Percentiles rank a stretch among this genome's conserved stretches.
Conservation (phyloP, 1,140 invertebrate species). For the Ips nitidus region DNA sequence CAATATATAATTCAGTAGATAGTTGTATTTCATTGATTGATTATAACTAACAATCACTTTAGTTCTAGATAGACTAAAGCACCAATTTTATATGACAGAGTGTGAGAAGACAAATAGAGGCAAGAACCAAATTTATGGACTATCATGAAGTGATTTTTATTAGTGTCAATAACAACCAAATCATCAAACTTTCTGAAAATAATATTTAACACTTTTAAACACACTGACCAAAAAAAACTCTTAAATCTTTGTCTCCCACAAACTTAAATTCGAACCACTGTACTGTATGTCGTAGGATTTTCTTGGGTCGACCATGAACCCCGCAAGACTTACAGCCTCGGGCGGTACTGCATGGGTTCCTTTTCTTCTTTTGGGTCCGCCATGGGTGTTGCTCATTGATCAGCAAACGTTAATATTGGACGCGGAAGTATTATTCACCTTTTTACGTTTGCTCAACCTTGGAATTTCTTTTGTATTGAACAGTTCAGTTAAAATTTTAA, state of each 20-base stretch:
- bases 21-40: background rate
- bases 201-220: too few relatives aligned
- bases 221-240: too few relatives aligned
- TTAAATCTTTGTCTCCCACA: too few relatives aligned
- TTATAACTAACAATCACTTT: too few relatives aligned
- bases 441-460: background rate
- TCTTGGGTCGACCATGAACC: conserved; percentile 39
- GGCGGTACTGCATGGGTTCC: conserved; percentile 24
- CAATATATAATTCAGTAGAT: background rate
- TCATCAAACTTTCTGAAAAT: too few relatives aligned
- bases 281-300: background rate
- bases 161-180: too few relatives aligned
- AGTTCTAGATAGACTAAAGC: too few relatives aligned
- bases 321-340: conserved; percentile 15
- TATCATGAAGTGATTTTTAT: too few relatives aligned
- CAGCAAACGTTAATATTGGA: background rate
- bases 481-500: background rate
- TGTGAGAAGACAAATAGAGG: too few relatives aligned
- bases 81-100: too few relatives aligned
- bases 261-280: too few relatives aligned
- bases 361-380: background rate
- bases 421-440: background rate
- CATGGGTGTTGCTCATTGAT: conserved; percentile 2
- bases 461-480: background rate
- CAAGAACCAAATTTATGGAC: too few relatives aligned